Conservation (phyloP, 2,113 vertebrate genomes). For the Gopherus flavomarginatus region DNA sequence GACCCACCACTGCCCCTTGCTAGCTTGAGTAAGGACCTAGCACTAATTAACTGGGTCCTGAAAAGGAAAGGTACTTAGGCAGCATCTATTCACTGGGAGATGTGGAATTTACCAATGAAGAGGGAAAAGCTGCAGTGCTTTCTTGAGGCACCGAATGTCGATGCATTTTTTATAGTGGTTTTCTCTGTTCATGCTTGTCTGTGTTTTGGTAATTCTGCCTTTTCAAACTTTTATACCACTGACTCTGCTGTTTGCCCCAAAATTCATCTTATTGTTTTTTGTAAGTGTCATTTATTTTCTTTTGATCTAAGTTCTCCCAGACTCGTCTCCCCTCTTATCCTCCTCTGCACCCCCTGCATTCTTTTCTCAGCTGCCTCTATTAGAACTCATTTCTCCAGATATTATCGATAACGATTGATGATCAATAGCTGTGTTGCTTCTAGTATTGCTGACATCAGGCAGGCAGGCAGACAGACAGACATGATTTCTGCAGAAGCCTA, state of each 20-base stretch:
- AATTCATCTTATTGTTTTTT: background rate
- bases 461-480: background rate
- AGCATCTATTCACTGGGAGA: constrained; percentile 28
- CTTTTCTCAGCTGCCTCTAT: constrained; percentile 17
- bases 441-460: background rate
- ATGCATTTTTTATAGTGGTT: background rate
- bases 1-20: background rate
- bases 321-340: background rate
- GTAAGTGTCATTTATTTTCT: background rate
- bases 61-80: constrained; percentile 20
- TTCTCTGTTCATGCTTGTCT: background rate
- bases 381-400: constrained; percentile 57
- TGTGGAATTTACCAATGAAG: background rate
- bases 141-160: background rate
- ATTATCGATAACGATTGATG: constrained; percentile 51
- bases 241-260: background rate
- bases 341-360: background rate
- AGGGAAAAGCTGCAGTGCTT: background rate
- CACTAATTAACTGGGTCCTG: background rate
- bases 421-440: constrained; percentile 13
- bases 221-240: background rate
- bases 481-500: background rate
- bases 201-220: background rate
- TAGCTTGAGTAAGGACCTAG: background rate
- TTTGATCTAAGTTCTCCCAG: background rate